Evolutionary conservation across 2,113 vertebrate species (phyloP).

Genomic region (Eolophus roseicapilla): DNA sequence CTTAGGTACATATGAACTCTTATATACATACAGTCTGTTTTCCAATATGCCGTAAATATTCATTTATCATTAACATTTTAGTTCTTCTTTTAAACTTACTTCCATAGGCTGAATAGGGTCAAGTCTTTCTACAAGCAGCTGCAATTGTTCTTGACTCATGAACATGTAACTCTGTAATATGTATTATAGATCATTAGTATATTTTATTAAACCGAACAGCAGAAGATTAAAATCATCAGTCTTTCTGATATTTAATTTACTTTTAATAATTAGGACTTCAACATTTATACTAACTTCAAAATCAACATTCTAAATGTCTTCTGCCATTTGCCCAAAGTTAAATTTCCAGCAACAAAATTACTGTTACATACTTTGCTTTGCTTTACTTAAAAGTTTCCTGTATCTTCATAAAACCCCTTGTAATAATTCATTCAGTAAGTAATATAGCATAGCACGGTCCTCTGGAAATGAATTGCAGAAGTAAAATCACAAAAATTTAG

Average conservation of each 20-base stretch:
- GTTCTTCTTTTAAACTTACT: conserved; percentile 73
- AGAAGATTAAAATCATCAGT: conserved; percentile 18
- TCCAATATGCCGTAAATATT: neutral
- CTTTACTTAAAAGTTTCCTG: neutral
- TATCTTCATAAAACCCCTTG: neutral
- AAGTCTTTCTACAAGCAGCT: conserved; percentile 85
- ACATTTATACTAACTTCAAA: conserved; percentile 3
- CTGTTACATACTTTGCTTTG: neutral
- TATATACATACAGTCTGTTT: neutral
- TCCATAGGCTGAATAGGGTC: conserved; percentile 87
- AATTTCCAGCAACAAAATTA: neutral
- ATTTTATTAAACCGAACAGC: neutral
- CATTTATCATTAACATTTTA: neutral
- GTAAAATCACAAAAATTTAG: neutral
- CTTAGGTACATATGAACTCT: neutral
- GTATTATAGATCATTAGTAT: conserved; percentile 26
- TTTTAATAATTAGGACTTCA: conserved; percentile 1
- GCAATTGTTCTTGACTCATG: conserved; percentile 93
- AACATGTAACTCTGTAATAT: conserved; percentile 87
- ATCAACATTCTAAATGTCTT: neutral
- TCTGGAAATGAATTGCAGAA: neutral
- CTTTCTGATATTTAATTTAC: neutral
- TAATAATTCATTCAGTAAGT: neutral
- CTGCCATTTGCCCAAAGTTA: neutral
- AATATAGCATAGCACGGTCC: neutral